Evolutionary conservation across 2,888 invertebrate genomes (phyloP), one percentile per base, ranked within the genome.

Genomic region (Stegophylla sp.): DNA sequence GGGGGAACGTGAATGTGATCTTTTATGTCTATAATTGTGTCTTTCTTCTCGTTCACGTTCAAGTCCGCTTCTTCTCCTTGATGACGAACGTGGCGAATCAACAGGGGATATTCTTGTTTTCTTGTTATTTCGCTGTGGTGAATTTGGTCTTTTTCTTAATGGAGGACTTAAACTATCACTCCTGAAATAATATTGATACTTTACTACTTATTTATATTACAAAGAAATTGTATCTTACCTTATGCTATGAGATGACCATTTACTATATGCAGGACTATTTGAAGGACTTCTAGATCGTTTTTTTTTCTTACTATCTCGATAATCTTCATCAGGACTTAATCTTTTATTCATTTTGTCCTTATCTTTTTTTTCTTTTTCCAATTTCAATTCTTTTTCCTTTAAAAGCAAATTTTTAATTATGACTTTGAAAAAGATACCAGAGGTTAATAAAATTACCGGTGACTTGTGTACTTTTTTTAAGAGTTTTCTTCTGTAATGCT

Each of bases 401-500:
- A 45, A 0, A 77, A n/a, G 20, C 20, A 59, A 56, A 59, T 20
- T 9, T 3, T 28, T 23, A 45, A 63, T 17, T 26, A 20, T 9
- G n/a, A 2, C n/a, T 64, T 13, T n/a, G n/a, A 56, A 4, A 71
- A 51, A 23, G 4, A 15, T 64, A 61, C 0, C 3, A 23, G 7
- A 41, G 0, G 28, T 23, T 23, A 10, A 66, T 72, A 12, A 48
- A 73, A 9, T 77, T 61, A 77, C 72, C 4, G 69, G 67, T 45
- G 61, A 69, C 23, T 53, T 73, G 9, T 71, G 43, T 9, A 93
- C 94, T 90, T 94, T 95, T 86, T 92, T 91, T 83, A 97, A 90
- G 81, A 98, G 90, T 86, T 96, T 96, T 85, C 94, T 90, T 48
- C 97, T 88, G 87, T 96, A 97, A 88, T 96, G 94, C 85, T 95